Evolutionary conservation across 2,797 vertebrate genomes (phyloP).

Genomic region (Hoplostethus atlanticus): DNA sequence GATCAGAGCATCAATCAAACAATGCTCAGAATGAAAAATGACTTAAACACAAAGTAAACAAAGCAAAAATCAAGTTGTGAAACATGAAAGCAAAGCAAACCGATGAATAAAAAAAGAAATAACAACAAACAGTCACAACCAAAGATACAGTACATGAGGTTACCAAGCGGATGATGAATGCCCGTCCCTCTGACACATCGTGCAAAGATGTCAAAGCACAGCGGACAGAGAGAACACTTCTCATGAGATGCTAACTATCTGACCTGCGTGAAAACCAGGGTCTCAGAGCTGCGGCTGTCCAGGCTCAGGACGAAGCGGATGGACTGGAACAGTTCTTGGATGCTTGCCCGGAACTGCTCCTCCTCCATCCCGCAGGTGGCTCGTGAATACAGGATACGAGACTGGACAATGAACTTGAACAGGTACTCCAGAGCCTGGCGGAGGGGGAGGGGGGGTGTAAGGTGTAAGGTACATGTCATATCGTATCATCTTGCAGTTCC

Average conservation of each 20-base stretch:
- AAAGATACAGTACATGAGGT: conserved; percentile 10
- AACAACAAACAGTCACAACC: not conserved
- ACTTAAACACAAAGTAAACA: conserved; percentile 22
- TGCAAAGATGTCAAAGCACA: not conserved
- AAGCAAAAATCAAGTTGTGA: conserved; percentile 30
- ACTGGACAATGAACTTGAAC: conserved; percentile 99
- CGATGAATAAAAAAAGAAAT: conserved; percentile 24
- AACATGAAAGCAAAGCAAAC: conserved; percentile 42
- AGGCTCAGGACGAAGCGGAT: conserved; percentile 98
- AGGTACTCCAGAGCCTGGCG: conserved; percentile 96
- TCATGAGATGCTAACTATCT: conserved; percentile 46
- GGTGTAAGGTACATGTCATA: conserved; percentile 14
- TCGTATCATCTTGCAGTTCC: not conserved
- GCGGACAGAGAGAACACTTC: not conserved
- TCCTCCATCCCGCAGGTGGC: conserved; percentile 99
- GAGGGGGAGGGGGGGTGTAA: conserved; percentile 8
- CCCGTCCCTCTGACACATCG: not conserved
- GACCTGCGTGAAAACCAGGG: conserved; percentile 98
- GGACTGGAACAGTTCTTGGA: conserved; percentile 99
- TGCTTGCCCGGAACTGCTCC: conserved; percentile 95
- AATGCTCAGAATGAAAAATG: conserved; percentile 51
- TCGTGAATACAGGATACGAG: conserved; percentile 97
- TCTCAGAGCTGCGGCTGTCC: conserved; percentile 98
- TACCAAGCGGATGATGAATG: not conserved
- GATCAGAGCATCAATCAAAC: conserved; percentile 66